phyloP scores from a whole-genome alignment of 1,140 invertebrate species.

The Drosophila pallidifrons region DNA sequence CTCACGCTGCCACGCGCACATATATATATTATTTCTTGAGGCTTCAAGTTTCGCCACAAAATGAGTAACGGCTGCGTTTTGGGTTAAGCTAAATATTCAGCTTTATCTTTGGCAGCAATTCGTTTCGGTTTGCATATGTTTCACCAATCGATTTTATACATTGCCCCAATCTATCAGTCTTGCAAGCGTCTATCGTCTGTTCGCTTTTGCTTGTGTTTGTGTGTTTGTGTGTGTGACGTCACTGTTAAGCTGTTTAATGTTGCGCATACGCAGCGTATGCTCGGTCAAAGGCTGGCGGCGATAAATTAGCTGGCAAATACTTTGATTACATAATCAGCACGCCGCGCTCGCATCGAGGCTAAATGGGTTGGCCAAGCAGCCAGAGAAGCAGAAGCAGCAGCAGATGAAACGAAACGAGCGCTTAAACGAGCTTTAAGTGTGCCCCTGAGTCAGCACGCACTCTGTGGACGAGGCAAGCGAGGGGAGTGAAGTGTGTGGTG shows the following conservation, averaged over 20 bases:
- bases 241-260: constrained; percentile 30
- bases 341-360: neutral
- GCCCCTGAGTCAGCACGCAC: constrained; percentile 79
- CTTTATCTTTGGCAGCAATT: constrained; percentile 9
- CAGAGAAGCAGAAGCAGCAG: constrained; percentile 4
- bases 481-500: constrained; percentile 4
- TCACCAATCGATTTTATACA: constrained; percentile 22
- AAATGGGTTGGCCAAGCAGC: constrained; percentile 38
- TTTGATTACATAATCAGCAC: constrained; percentile 81
- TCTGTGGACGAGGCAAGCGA: constrained; percentile 9
- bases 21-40: neutral
- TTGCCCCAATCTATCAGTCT: constrained; percentile 16
- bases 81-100: constrained; percentile 36
- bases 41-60: constrained; percentile 6
- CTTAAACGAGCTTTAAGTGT: constrained; percentile 79
- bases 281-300: constrained; percentile 61
- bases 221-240: neutral
- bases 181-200: neutral
- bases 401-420: constrained; percentile 72
- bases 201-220: neutral
- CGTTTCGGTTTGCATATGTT: constrained; percentile 11
- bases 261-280: constrained; percentile 52
- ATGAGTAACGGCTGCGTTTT: constrained; percentile 30
- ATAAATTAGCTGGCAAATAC: constrained; percentile 83
- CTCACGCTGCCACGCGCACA: neutral